Percentiles rank a stretch among this genome's conserved stretches.
Conservation (phyloP, 2,113 vertebrate species). For the Hystrix brachyura region DNA sequence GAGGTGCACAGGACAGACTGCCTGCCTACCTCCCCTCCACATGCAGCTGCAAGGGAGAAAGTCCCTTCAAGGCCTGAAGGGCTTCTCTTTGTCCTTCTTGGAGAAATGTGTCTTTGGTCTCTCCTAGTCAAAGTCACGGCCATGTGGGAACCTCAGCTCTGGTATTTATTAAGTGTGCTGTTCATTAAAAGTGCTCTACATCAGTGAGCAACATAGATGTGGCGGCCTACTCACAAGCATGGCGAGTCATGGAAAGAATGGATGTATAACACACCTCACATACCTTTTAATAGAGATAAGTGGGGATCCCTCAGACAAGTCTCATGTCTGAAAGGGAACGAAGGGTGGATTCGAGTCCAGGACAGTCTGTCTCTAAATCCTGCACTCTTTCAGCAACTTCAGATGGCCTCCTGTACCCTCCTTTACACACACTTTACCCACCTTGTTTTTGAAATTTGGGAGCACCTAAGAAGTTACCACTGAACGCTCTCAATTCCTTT, state of each 20-base stretch:
- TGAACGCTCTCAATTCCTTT: neutral
- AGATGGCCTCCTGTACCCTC: neutral
- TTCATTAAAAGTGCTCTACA: neutral
- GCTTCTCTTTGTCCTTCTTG: neutral
- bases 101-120: neutral
- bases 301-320: neutral
- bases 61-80: neutral
- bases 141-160: neutral
- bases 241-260: neutral
- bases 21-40: neutral
- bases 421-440: neutral
- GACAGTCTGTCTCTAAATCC: neutral
- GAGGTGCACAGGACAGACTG: no score
- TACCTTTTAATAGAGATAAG: neutral
- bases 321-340: neutral
- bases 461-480: neutral
- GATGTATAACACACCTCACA: neutral
- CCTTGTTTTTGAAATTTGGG: constrained; percentile 10
- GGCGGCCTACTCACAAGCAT: neutral
- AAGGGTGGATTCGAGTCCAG: neutral
- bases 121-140: neutral
- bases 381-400: neutral
- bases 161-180: neutral
- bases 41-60: neutral
- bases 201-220: neutral